Conservation (phyloP, 2,113 vertebrate species). For the Cyprinus carpio region DNA sequence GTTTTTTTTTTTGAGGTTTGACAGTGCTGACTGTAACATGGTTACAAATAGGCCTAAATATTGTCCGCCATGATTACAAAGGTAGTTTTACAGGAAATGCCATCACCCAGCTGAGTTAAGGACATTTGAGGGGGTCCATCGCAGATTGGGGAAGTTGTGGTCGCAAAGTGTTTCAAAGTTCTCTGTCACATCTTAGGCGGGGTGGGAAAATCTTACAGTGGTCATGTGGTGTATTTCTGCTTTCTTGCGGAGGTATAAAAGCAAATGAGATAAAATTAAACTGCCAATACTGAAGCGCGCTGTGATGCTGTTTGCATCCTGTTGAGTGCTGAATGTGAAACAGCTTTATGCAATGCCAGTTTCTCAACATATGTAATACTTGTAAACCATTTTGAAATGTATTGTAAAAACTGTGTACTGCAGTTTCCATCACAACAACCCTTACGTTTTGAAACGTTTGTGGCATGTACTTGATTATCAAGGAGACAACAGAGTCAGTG, state of each 20-base stretch:
- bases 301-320: neutral
- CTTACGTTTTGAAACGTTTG: neutral
- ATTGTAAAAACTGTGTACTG: too few relatives aligned
- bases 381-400: neutral
- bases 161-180: conserved; percentile 22
- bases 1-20: too few relatives aligned
- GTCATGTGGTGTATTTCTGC: conserved; percentile 65
- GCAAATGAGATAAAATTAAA: conserved; percentile 69
- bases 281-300: neutral
- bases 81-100: conserved; percentile 46
- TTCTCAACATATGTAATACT: neutral
- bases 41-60: neutral
- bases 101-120: conserved; percentile 38
- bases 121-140: conserved; percentile 39
- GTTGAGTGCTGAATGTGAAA: neutral
- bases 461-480: neutral
- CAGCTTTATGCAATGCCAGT: neutral
- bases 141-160: conserved; percentile 57
- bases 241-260: conserved; percentile 71
- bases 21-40: neutral
- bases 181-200: conserved; percentile 43
- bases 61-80: neutral
- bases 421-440: too few relatives aligned
- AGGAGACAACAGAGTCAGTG: neutral
- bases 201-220: conserved; percentile 34